Percentiles rank a stretch among this genome's conserved stretches.
Evolutionary conservation across 2,113 vertebrate genomes (phyloP).

Genomic region (Todiramphus saurophagus): DNA sequence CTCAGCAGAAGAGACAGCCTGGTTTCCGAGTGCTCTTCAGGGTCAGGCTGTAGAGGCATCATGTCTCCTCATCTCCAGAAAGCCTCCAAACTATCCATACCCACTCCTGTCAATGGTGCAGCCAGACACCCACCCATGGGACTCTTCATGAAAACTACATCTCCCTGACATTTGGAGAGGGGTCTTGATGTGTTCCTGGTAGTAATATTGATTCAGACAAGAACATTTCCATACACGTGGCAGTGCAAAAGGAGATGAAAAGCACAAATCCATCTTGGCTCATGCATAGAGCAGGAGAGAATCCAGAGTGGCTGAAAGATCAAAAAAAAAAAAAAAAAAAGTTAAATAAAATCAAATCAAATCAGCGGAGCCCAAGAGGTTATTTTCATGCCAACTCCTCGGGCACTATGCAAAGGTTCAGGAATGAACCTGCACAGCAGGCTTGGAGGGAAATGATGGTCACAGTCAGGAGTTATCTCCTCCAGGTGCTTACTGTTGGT

Average conservation of each 20-base stretch:
- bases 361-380: neutral
- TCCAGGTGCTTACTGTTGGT: neutral
- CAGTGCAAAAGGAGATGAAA: slow-evolving; percentile 32
- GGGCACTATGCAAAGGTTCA: neutral
- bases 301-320: slow-evolving; percentile 15
- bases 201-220: neutral
- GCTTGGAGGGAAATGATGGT: neutral
- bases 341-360: neutral
- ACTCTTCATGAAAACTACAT: neutral
- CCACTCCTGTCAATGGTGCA: neutral
- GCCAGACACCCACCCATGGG: neutral
- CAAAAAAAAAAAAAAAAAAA: neutral
- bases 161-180: neutral
- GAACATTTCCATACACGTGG: neutral
- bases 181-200: neutral
- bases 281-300: neutral
- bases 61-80: neutral
- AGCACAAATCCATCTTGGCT: slow-evolving; percentile 20
- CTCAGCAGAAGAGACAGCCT: neutral
- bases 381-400: slow-evolving; percentile 13
- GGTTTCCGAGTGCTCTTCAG: neutral
- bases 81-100: neutral
- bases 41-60: neutral
- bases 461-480: neutral
- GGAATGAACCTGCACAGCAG: neutral